Evolutionary conservation across 1,140 invertebrate genomes (phyloP).

Genomic region (Bombus terrestris): DNA sequence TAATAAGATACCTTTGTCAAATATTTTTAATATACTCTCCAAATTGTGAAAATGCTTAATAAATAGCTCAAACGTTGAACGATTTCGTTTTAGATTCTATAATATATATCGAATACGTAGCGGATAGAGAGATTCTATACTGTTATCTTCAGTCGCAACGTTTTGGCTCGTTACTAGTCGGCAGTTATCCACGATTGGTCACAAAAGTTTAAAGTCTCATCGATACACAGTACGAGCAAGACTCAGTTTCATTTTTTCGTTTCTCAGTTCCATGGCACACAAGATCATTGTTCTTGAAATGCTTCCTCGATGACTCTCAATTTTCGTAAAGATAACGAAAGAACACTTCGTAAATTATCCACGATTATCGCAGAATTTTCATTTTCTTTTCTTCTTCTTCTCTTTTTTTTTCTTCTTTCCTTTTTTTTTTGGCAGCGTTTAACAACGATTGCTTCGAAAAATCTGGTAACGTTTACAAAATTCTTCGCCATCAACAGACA

Average conservation of each 20-base stretch:
- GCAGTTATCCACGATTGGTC: slow-evolving; percentile 64
- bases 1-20: slow-evolving; percentile 49
- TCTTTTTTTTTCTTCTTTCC: neutral
- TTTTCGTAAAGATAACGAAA: slow-evolving; percentile 21
- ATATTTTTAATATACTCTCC: slow-evolving; percentile 54
- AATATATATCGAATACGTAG: slow-evolving; percentile 51
- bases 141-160: slow-evolving; percentile 44
- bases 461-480: slow-evolving; percentile 47
- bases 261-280: slow-evolving; percentile 53
- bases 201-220: slow-evolving; percentile 39
- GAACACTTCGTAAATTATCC: slow-evolving; percentile 20
- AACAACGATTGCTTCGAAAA: slow-evolving; percentile 54
- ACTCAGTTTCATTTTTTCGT: neutral
- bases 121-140: slow-evolving; percentile 33
- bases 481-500: slow-evolving; percentile 22
- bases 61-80: slow-evolving; percentile 46
- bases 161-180: slow-evolving; percentile 45
- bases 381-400: neutral
- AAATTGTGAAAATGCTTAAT: slow-evolving; percentile 60
- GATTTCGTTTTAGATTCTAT: slow-evolving; percentile 42
- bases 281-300: slow-evolving; percentile 48
- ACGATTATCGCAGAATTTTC: slow-evolving; percentile 18
- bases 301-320: slow-evolving; percentile 24
- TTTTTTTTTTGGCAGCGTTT: slow-evolving; percentile 55
- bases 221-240: slow-evolving; percentile 27